A percentile compares a stretch with the other conserved stretches of the same genome.
phyloP scores from a whole-genome alignment of 2,797 vertebrate genomes.

The Eulemur coronatus region DNA sequence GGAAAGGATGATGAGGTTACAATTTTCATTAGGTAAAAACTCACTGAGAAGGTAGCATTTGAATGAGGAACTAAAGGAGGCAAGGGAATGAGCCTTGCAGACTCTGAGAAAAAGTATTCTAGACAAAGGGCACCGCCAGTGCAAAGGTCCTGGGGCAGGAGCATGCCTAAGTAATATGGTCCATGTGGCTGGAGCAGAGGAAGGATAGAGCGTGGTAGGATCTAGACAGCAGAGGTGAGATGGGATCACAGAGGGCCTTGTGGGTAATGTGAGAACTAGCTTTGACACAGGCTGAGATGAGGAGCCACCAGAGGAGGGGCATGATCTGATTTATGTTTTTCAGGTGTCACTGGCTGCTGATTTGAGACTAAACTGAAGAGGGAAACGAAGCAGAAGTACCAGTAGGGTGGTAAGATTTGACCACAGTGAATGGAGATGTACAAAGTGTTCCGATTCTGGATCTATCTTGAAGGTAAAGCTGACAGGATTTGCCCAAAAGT shows the following conservation, averaged over 20 bases:
- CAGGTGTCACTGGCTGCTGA: background rate
- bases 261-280: background rate
- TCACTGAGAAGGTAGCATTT: background rate
- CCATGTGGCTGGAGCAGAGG: background rate
- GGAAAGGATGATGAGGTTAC: background rate
- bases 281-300: background rate
- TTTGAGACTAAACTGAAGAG: slow-evolving; percentile 11
- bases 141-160: background rate
- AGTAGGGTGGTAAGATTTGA: no score
- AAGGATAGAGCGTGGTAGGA: background rate
- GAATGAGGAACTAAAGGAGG: background rate
- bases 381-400: background rate
- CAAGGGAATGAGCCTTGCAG: background rate
- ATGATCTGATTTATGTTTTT: background rate
- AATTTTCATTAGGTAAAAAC: background rate
- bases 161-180: background rate
- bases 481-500: background rate
- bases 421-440: background rate
- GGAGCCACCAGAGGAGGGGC: background rate
- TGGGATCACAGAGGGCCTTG: background rate
- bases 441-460: background rate
- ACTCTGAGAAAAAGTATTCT: background rate
- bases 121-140: background rate
- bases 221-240: background rate
- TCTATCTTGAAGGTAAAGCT: background rate